phyloP scores from a whole-genome alignment of 2,888 invertebrate genomes.

The Choreutis nemorana region DNA sequence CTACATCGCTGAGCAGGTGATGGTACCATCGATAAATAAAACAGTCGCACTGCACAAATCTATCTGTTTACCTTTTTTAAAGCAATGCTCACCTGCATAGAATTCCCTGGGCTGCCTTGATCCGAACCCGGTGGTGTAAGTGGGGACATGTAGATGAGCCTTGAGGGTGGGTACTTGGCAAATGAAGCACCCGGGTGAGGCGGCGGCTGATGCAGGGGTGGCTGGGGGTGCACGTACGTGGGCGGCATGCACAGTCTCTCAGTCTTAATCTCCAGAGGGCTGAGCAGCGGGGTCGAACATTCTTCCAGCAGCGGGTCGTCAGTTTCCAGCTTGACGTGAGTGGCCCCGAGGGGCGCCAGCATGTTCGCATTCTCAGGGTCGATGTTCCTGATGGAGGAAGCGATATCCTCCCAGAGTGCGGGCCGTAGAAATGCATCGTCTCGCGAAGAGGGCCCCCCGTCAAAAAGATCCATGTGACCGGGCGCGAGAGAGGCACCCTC shows the following conservation, averaged over 20 bases:
- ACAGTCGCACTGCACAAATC: conserved; percentile 29
- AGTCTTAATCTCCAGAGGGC: conserved; percentile 83
- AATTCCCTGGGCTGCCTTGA: conserved; percentile 82
- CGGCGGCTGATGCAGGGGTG: conserved; percentile 30
- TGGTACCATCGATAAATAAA: conserved; percentile 44
- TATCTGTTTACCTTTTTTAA: not conserved
- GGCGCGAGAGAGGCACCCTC: conserved; percentile 71
- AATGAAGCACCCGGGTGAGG: conserved; percentile 38
- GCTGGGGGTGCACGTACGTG: conserved; percentile 37
- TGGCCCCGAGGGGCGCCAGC: conserved; percentile 72
- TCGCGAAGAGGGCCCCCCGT: conserved; percentile 64
- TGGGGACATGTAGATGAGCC: conserved; percentile 80
- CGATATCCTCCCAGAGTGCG: conserved; percentile 91
- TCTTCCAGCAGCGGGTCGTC: conserved; percentile 67
- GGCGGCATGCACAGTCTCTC: conserved; percentile 72
- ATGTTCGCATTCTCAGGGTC: conserved; percentile 91
- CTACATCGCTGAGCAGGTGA: conserved; percentile 45
- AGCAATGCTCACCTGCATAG: conserved; percentile 67
- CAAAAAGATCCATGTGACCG: conserved; percentile 66
- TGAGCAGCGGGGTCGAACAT: conserved; percentile 74
- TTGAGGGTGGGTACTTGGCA: conserved; percentile 52
- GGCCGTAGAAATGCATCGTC: conserved; percentile 90
- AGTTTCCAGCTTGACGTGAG: conserved; percentile 82
- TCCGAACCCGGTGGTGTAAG: conserved; percentile 89
- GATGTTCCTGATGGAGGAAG: conserved; percentile 88